Evolutionary conservation across 2,888 invertebrate genomes (phyloP).

Genomic region (Trissoscelio sp.): DNA sequence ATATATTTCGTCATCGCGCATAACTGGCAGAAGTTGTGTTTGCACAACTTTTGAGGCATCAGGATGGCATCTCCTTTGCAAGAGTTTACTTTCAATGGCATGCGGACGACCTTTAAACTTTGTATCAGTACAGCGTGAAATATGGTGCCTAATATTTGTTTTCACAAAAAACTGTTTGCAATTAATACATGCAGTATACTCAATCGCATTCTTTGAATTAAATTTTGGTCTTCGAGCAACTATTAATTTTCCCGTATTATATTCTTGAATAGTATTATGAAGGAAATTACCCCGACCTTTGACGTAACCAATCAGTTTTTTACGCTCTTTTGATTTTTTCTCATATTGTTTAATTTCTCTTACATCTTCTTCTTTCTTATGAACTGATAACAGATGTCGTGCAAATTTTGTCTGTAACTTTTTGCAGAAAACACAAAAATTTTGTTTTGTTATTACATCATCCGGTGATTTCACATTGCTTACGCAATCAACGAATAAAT

Average conservation of each 20-base stretch:
- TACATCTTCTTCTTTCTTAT: constrained; percentile 43
- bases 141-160: constrained; percentile 65
- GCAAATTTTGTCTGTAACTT: constrained; percentile 23
- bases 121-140: neutral
- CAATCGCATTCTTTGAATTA: constrained; percentile 5
- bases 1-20: constrained; percentile 36
- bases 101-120: constrained; percentile 11
- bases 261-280: constrained; percentile 64
- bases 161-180: constrained; percentile 68
- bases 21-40: constrained; percentile 25
- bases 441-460: constrained; percentile 30
- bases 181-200: constrained; percentile 45
- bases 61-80: constrained; percentile 24
- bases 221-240: constrained; percentile 64
- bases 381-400: constrained; percentile 26
- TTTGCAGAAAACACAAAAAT: constrained; percentile 45
- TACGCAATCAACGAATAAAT: neutral
- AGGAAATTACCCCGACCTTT: constrained; percentile 65
- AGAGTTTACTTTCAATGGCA: neutral
- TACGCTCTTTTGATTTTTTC: neutral
- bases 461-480: neutral
- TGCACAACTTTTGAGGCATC: constrained; percentile 8
- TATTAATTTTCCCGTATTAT: constrained; percentile 68
- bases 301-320: neutral
- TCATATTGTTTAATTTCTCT: neutral